Evolutionary conservation across 1,140 invertebrate species (phyloP), one percentile per base, ranked within the genome.

Genomic region (Drosophila bifasciata): DNA sequence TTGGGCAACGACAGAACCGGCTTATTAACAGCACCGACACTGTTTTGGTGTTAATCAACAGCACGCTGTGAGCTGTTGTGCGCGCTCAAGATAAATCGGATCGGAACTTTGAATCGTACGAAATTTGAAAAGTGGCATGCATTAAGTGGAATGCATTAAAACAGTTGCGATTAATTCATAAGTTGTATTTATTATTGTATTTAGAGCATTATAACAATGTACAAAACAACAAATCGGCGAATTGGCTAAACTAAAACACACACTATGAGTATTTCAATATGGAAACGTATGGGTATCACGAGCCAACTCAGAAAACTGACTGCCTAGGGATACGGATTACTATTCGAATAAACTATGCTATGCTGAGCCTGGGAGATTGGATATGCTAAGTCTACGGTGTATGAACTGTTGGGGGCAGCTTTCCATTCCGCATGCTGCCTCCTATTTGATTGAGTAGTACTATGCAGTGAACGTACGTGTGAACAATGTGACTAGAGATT

Each of bases 191-290:
- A 86, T 86, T 73, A 67, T 56, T 28, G 53, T 79, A 75, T 74
- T 63, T 68, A 81, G 78, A 85, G 81, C 81, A 75, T 80, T 81
- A 86, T 85, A 85, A 85, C 81, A 85, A 85, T 85, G 83, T 85
- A 85, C 81, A 85, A 88, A 85, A 85, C 83, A 85, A 85, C 81
- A 88, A 85, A 76, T 86, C 48, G 72, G 76, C 76, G 77, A 81
- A 81, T 85, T 78, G 64, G 83, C 81, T 85, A 86, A 85, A 81
- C 83, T 85, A 85, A 85, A 74, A 61, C 46, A 62, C 63, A 80
- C 41, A 75, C 71, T 75, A 75, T 63, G 60, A 75, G 48, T 75
- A 66, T 64, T 52, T 74, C 45, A 36, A 57, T 55, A 49, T 59
- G 66, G 52, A 56, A 64, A 56, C 41, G 48, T 66, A 45, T 59